Conservation (phyloP, 2,888 invertebrate genomes). For the Lasioglossum morio region DNA sequence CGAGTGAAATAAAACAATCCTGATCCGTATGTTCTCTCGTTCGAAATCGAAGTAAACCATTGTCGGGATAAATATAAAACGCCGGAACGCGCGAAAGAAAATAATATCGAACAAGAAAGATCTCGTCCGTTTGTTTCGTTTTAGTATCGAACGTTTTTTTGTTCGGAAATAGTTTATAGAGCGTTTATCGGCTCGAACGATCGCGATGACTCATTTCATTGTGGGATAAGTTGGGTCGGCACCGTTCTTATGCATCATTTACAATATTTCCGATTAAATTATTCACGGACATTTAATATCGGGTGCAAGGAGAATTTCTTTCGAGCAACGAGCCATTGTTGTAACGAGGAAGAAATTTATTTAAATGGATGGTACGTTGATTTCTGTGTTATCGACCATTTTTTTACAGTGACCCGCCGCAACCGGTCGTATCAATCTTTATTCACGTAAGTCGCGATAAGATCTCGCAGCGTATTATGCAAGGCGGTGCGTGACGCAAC, state of each 20-base stretch:
- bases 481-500: conserved; percentile 26
- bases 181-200: neutral
- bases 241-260: neutral
- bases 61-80: neutral
- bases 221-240: neutral
- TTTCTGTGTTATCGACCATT: conserved; percentile 48
- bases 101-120: neutral
- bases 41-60: too few relatives aligned
- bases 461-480: conserved; percentile 29
- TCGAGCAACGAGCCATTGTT: neutral
- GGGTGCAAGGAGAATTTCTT: neutral
- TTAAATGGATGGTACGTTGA: conserved; percentile 10
- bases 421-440: conserved; percentile 18
- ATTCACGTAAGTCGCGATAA: conserved; percentile 41
- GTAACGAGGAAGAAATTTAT: neutral
- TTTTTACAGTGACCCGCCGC: neutral
- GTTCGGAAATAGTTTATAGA: neutral
- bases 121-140: neutral
- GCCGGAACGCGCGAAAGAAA: neutral
- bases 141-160: neutral
- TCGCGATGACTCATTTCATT: neutral
- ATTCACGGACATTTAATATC: neutral
- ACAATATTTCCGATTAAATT: neutral
- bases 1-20: conserved; percentile 39
- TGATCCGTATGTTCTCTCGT: neutral